These are phyloP conservation scores for Monoplex corrugatus DNA, from an alignment of 2,888 invertebrate species.

Conservation along the genomic window DNA sequence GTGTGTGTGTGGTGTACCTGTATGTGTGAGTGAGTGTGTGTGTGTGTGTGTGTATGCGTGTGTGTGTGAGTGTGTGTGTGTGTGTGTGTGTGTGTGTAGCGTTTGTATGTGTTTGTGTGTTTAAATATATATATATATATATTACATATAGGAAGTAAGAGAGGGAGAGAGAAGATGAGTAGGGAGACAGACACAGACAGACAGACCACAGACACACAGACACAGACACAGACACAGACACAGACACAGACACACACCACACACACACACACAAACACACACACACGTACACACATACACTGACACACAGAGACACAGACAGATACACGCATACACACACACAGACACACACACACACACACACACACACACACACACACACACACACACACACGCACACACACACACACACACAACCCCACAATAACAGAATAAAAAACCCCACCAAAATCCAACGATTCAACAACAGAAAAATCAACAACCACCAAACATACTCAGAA, in stretches of 20 bases:
- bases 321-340: background rate
- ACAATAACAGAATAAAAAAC: too few species aligned
- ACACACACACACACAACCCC: too few species aligned
- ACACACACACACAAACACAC: background rate
- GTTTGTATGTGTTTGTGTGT: background rate
- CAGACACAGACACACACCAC: background rate
- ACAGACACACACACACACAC: background rate
- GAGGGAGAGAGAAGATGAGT: background rate
- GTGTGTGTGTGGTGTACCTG: too few species aligned
- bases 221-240: background rate
- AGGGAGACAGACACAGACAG: background rate
- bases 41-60: background rate
- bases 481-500: too few species aligned
- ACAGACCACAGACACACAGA: background rate
- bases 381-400: background rate
- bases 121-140: too few species aligned
- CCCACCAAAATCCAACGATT: too few species aligned
- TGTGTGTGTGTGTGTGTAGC: background rate
- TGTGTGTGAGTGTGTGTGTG: background rate
- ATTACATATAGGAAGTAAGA: background rate
- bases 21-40: background rate
- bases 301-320: background rate
- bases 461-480: too few species aligned
- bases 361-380: background rate
- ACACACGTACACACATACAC: background rate